These are phyloP conservation scores for Rhabdomys dilectus DNA, from an alignment of 2,113 vertebrate genomes.

Conservation along the genomic window DNA sequence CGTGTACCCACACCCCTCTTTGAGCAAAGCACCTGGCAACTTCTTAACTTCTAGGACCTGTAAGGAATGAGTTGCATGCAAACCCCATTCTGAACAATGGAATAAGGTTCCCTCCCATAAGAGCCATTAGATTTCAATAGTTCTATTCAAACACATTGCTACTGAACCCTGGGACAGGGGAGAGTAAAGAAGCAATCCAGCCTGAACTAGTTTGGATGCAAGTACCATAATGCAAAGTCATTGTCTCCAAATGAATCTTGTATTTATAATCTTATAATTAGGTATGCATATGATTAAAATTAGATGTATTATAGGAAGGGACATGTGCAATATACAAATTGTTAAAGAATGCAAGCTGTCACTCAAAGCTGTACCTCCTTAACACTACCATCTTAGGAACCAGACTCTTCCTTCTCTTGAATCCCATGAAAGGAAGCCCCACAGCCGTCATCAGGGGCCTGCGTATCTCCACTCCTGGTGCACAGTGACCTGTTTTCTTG, in stretches of 20 bases:
- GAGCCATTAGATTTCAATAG: background rate
- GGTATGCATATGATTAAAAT: background rate
- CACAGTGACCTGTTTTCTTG: rapidly evolving
- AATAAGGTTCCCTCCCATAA: background rate
- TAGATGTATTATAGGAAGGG: background rate
- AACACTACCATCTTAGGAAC: too few relatives aligned
- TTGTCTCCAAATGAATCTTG: background rate
- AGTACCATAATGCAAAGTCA: background rate
- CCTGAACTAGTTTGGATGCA: background rate
- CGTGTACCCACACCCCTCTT: background rate
- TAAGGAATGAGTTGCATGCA: background rate
- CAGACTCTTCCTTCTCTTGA: background rate
- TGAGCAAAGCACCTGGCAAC: background rate
- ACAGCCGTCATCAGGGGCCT: background rate
- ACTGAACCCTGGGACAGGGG: background rate
- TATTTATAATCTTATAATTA: background rate
- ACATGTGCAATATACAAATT: background rate
- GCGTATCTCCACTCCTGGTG: too few relatives aligned
- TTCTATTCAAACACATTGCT: background rate
- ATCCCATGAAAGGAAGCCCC: background rate
- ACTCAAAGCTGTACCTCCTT: too few relatives aligned
- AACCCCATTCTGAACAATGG: background rate
- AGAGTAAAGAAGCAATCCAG: background rate
- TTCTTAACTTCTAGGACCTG: background rate
- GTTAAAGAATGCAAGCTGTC: background rate